Evolutionary conservation across 2,113 vertebrate genomes (phyloP).

Genomic region (Bos indicus): DNA sequence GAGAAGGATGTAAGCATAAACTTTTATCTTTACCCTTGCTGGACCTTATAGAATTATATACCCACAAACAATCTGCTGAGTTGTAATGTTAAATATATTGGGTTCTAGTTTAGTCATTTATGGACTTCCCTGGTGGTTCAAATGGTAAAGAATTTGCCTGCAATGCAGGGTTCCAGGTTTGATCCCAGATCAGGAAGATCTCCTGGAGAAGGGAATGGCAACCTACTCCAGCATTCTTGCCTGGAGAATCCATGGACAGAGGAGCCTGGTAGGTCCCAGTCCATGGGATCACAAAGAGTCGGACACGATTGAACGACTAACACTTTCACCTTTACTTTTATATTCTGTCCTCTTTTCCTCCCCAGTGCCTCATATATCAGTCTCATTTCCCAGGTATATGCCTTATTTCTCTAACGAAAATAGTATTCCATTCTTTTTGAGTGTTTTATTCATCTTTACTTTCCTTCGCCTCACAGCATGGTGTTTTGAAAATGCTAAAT

Average conservation of each 20-base stretch:
- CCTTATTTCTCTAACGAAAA: neutral
- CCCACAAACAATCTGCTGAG: neutral
- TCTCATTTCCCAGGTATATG: neutral
- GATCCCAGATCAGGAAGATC: neutral
- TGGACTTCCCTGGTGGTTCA: neutral
- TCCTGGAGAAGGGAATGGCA: neutral
- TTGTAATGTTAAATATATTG: neutral
- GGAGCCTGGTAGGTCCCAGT: neutral
- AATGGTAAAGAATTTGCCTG: neutral
- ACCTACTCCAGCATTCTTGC: neutral
- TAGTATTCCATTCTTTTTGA: neutral
- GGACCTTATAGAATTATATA: neutral
- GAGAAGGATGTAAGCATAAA: neutral
- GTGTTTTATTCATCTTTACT: neutral
- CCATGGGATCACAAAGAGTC: neutral
- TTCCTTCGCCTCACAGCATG: neutral
- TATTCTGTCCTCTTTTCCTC: neutral
- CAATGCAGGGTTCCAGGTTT: neutral
- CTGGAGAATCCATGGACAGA: neutral
- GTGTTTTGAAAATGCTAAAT: slow-evolving; percentile 15
- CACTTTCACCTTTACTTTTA: neutral
- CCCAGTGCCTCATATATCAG: neutral
- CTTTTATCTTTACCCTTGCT: neutral
- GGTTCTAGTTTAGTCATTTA: neutral
- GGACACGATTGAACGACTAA: neutral